Evolutionary conservation across 2,113 vertebrate species (phyloP).

Genomic region (Phylloscopus trochilus): DNA sequence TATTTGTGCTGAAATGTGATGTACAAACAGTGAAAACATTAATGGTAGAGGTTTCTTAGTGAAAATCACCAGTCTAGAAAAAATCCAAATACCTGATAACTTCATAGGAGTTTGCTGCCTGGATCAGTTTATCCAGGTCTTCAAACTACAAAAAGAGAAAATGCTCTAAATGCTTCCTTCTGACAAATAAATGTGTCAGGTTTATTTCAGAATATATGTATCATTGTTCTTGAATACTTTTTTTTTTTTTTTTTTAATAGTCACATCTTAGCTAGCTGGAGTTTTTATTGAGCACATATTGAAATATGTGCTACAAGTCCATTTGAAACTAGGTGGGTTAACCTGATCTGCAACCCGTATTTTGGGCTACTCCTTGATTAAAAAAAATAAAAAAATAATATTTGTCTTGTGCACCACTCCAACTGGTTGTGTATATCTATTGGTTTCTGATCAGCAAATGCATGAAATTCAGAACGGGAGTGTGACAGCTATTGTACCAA

Average conservation of each 20-base stretch:
- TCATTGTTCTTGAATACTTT: not conserved
- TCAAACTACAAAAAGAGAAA: not conserved
- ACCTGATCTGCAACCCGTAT: not conserved
- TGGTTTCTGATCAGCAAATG: constrained; percentile 20
- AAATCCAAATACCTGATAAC: not conserved
- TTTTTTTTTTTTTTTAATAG: not conserved
- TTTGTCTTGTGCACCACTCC: not conserved
- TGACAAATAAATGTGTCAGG: not conserved
- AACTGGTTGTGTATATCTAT: not conserved
- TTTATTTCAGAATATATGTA: not conserved
- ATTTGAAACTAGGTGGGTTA: not conserved
- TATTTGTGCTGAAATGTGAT: not conserved
- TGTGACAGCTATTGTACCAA: not conserved
- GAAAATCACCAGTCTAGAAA: not conserved
- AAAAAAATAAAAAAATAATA: not conserved
- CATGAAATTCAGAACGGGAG: not conserved
- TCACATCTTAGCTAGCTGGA: not conserved
- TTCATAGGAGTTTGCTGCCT: not conserved
- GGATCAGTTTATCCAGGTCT: not conserved
- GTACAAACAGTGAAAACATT: not conserved
- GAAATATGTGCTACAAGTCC: not conserved
- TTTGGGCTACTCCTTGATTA: not conserved
- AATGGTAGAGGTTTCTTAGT: not conserved
- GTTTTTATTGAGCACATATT: not conserved
- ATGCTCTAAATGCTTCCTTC: not conserved